Conservation (phyloP, 2,888 invertebrate genomes). For the Pristionchus arcanus region DNA sequence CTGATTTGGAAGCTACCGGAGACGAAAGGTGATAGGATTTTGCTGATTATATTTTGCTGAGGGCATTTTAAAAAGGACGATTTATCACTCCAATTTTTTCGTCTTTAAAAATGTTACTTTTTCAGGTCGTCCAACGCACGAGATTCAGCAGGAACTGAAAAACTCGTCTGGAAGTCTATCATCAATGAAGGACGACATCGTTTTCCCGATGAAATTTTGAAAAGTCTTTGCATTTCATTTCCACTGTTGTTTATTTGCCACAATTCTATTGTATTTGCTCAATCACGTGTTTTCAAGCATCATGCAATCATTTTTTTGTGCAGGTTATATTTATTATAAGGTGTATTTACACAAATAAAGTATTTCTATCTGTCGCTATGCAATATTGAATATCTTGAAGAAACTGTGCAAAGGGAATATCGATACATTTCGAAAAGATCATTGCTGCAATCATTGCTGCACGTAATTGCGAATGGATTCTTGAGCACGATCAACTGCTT, state of each 20-base stretch:
- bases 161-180: neutral
- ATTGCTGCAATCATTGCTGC: neutral
- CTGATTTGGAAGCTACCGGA: slow-evolving; percentile 20
- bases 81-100: neutral
- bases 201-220: neutral
- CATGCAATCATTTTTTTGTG: no score
- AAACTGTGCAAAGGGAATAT: no score
- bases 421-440: neutral
- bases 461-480: neutral
- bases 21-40: slow-evolving; percentile 2
- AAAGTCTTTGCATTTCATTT: neutral
- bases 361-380: no score
- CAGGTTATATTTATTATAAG: no score
- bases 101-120: no score
- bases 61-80: neutral
- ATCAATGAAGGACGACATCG: neutral
- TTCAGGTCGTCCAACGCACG: slow-evolving; percentile 18
- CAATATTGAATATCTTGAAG: no score
- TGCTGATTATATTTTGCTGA: neutral
- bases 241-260: neutral
- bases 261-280: neutral
- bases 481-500: neutral
- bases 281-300: no score
- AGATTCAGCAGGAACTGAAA: slow-evolving; percentile 4
- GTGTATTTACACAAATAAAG: no score